Conservation (phyloP, 2,113 vertebrate species). For the Charadrius vociferus region DNA sequence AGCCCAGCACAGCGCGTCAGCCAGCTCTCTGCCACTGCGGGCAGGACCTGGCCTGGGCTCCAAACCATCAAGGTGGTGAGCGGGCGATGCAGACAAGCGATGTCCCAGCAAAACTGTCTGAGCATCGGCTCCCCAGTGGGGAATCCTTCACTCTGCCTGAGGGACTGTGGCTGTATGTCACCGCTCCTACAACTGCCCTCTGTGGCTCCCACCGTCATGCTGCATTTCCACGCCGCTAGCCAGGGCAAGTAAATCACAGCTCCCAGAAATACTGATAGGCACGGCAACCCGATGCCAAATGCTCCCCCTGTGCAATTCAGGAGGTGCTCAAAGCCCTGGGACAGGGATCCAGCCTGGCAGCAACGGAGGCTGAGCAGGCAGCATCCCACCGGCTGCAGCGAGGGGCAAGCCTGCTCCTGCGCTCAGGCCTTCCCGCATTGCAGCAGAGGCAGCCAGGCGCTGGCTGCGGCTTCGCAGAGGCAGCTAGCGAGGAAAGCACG, state of each 20-base stretch:
- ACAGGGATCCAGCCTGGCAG: background rate
- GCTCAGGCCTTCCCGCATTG: background rate
- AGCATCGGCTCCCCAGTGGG: rapidly evolving
- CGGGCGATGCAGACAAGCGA: background rate
- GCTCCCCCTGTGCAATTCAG: rapidly evolving
- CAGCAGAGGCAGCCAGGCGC: background rate
- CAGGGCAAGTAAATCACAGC: background rate
- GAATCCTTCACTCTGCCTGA: background rate
- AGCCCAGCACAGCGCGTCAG: background rate
- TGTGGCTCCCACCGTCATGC: rapidly evolving
- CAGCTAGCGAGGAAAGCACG: rapidly evolving
- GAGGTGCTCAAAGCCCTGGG: background rate
- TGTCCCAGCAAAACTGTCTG: background rate
- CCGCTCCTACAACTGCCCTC: background rate
- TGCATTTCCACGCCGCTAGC: background rate
- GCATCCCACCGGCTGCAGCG: background rate
- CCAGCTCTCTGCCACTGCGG: background rate
- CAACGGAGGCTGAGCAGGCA: rapidly evolving
- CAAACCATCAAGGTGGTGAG: background rate
- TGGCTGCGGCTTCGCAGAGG: background rate
- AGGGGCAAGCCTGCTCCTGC: background rate
- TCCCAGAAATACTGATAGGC: background rate
- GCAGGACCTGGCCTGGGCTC: background rate
- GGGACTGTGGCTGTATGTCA: background rate
- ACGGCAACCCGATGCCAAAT: rapidly evolving